Evolutionary conservation across 2,113 vertebrate genomes (phyloP).

Genomic region (Cyanoliseus patagonus): DNA sequence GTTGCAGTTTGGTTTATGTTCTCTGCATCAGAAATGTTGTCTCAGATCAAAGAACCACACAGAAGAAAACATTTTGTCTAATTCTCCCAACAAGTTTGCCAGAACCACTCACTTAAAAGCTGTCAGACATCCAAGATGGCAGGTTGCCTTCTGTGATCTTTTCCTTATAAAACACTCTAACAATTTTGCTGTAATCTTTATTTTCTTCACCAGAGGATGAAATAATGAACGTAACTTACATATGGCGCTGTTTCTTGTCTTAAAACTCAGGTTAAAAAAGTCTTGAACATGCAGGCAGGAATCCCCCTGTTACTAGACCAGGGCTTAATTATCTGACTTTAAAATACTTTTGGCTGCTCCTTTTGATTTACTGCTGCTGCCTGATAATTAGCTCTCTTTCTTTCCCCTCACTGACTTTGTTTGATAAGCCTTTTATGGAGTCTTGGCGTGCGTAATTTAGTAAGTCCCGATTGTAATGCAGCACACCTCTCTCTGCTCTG

Average conservation of each 20-base stretch:
- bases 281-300: neutral
- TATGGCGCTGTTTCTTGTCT: neutral
- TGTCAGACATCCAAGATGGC: neutral
- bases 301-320: neutral
- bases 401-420: slow-evolving; percentile 33
- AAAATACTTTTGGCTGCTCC: neutral
- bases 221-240: neutral
- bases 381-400: slow-evolving; percentile 55
- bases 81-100: neutral
- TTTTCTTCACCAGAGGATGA: neutral
- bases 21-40: neutral
- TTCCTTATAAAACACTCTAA: neutral
- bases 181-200: neutral
- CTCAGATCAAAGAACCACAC: neutral
- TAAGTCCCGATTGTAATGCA: slow-evolving; percentile 32
- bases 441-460: slow-evolving; percentile 7
- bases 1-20: neutral
- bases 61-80: neutral
- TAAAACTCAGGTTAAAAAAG: neutral
- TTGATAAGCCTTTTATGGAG: slow-evolving; percentile 59
- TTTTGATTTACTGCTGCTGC: slow-evolving; percentile 32
- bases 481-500: neutral
- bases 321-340: slow-evolving; percentile 29
- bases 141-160: neutral
- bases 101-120: neutral